These are phyloP conservation scores for Paracanthobrama guichenoti DNA, from an alignment of 2,113 vertebrate genomes.

Conservation along the genomic window DNA sequence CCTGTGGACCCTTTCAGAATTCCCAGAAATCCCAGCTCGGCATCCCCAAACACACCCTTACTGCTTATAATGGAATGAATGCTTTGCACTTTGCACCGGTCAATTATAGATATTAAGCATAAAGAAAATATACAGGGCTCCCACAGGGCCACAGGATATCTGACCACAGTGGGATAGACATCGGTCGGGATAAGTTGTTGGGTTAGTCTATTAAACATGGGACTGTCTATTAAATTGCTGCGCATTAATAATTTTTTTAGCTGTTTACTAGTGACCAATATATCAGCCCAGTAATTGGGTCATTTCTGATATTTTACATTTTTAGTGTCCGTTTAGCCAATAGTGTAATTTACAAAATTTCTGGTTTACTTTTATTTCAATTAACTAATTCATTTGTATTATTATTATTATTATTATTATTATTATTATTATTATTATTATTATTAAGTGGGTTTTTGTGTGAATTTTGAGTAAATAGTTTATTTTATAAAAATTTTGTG, in stretches of 20 bases:
- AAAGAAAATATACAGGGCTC: constrained; percentile 29
- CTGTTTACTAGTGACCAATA: background rate
- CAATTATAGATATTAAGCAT: constrained; percentile 45
- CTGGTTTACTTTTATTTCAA: too few relatives aligned
- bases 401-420: too few relatives aligned
- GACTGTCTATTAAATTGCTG: background rate
- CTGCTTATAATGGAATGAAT: constrained; percentile 47
- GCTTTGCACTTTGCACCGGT: constrained; percentile 42
- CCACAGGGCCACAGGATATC: background rate
- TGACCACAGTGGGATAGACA: background rate
- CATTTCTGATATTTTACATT: background rate
- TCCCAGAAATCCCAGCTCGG: constrained; percentile 41
- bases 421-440: too few relatives aligned
- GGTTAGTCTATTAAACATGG: background rate
- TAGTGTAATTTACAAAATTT: background rate
- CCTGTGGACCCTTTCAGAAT: constrained; percentile 29
- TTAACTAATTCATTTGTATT: too few relatives aligned
- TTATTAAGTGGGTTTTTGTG: too few relatives aligned
- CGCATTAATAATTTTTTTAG: background rate
- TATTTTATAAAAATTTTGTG: too few relatives aligned
- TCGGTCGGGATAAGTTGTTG: background rate
- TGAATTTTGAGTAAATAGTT: too few relatives aligned
- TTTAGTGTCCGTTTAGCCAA: background rate
- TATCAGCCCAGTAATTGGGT: too few relatives aligned
- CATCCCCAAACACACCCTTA: constrained; percentile 29